phyloP scores from a whole-genome alignment of 2,888 invertebrate genomes.

The Caenorhabditis doughertyi region DNA sequence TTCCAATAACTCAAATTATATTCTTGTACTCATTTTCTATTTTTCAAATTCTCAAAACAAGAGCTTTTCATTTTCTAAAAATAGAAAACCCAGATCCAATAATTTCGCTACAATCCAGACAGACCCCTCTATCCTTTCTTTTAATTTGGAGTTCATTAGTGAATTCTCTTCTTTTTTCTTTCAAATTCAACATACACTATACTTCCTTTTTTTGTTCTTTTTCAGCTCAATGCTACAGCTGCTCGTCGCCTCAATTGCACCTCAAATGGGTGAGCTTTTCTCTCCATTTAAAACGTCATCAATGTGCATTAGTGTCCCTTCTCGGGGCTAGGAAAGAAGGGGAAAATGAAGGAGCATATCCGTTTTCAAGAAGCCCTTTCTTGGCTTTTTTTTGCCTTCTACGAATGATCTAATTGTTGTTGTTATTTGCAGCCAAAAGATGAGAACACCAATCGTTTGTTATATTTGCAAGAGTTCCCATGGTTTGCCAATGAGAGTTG shows the following conservation, averaged over 20 bases:
- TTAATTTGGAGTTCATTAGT: constrained; percentile 34
- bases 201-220: constrained; percentile 12
- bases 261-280: constrained; percentile 71
- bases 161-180: neutral
- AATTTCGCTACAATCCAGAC: constrained; percentile 3
- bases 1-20: too few species aligned
- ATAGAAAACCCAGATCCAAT: neutral
- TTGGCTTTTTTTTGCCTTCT: neutral
- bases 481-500: constrained; percentile 74
- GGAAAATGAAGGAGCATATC: constrained; percentile 9
- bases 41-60: too few species aligned
- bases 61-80: neutral
- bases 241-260: constrained; percentile 73
- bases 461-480: constrained; percentile 73
- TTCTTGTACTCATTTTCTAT: too few species aligned
- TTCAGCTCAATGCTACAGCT: constrained; percentile 78
- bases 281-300: constrained; percentile 25
- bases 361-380: constrained; percentile 31
- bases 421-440: constrained; percentile 65
- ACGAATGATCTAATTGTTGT: neutral
- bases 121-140: constrained; percentile 10
- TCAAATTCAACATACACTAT: neutral
- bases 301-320: neutral
- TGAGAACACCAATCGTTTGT: constrained; percentile 68
- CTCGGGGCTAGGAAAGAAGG: neutral